Evolutionary conservation across 2,888 invertebrate species (phyloP).

Genomic region (Himalopsyche tibetana): DNA sequence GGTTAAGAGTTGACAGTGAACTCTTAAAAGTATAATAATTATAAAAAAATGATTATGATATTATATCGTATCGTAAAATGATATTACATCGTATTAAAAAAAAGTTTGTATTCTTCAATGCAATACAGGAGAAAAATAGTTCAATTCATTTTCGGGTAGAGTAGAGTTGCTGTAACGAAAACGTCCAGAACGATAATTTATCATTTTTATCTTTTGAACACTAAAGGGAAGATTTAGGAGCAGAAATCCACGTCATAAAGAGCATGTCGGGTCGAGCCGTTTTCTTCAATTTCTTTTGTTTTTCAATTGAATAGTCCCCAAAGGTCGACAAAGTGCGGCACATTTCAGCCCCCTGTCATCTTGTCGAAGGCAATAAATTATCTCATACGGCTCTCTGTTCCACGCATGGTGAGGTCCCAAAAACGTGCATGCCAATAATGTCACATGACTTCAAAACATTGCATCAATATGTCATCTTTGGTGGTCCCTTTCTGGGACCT

Average conservation of each 20-base stretch:
- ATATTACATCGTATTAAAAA: too few species aligned
- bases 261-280: slow-evolving; percentile 20
- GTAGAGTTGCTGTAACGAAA: too few species aligned
- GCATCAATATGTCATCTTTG: neutral
- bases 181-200: neutral
- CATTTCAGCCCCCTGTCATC: slow-evolving; percentile 31
- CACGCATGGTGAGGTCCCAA: slow-evolving; percentile 7
- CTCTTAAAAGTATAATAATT: too few species aligned
- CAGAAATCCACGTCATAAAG: slow-evolving; percentile 11
- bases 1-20: too few species aligned
- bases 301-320: slow-evolving; percentile 47
- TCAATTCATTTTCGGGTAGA: too few species aligned
- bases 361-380: slow-evolving; percentile 56
- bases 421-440: neutral
- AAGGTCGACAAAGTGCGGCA: slow-evolving; percentile 24
- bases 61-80: too few species aligned
- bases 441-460: neutral
- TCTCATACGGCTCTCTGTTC: slow-evolving; percentile 43
- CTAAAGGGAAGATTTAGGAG: neutral
- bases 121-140: too few species aligned
- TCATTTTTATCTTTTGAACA: slow-evolving; percentile 26
- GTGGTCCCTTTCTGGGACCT: neutral
- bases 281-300: slow-evolving; percentile 46
- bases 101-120: too few species aligned
- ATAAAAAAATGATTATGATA: too few species aligned